These are phyloP conservation scores for Chelonia mydas DNA, from an alignment of 2,797 vertebrate genomes.

Conservation along the genomic window DNA sequence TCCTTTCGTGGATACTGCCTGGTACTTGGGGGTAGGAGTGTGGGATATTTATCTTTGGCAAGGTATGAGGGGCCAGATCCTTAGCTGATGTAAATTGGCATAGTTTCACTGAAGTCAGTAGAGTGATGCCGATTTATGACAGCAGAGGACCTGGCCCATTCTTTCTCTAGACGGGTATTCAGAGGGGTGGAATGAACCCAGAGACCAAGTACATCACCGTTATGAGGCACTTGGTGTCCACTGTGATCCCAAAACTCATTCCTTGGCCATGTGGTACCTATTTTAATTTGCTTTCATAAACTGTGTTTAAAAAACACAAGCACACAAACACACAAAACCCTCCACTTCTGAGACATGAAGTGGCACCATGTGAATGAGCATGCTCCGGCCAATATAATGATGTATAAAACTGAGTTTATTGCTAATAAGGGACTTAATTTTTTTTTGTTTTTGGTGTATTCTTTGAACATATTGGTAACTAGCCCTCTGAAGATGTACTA, in stretches of 20 bases:
- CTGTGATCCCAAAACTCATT: not conserved
- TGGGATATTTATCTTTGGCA: not conserved
- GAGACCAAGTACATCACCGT: not conserved
- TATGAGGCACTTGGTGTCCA: not conserved
- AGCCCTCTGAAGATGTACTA: not conserved
- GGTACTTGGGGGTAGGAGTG: not conserved
- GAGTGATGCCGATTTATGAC: not conserved
- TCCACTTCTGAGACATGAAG: not conserved
- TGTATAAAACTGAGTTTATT: not conserved
- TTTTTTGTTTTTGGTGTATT: not conserved
- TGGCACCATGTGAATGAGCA: not conserved
- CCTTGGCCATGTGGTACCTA: not conserved
- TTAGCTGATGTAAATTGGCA: not conserved
- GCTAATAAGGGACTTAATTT: not conserved
- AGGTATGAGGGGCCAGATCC: not conserved
- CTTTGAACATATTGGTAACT: not conserved
- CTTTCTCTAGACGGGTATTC: not conserved
- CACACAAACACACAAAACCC: not conserved
- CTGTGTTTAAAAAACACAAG: not conserved
- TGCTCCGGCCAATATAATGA: not conserved
- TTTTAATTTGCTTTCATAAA: not conserved
- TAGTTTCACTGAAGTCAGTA: not conserved
- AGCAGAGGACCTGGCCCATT: not conserved
- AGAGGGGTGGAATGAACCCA: not conserved
- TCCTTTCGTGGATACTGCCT: not conserved